phyloP scores from a whole-genome alignment of 1,140 invertebrate genomes.

The Magallana gigas region DNA sequence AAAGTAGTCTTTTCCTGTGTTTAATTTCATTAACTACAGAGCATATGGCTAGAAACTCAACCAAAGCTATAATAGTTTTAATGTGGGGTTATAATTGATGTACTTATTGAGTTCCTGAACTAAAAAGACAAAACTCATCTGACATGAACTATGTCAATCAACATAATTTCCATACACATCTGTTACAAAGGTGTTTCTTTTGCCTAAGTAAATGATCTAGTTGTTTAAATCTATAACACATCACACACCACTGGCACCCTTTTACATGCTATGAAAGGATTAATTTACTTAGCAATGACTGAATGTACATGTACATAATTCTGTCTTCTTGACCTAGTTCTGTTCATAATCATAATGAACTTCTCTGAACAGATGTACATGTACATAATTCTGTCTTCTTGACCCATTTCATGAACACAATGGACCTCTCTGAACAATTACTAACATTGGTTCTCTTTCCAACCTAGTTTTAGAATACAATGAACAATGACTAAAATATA shows the following conservation, averaged over 20 bases:
- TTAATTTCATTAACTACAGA: background rate
- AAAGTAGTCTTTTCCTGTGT: background rate
- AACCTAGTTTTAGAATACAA: background rate
- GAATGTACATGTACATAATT: background rate
- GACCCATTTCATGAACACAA: background rate
- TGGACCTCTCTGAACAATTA: background rate
- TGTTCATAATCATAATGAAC: too few species aligned
- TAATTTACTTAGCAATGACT: background rate
- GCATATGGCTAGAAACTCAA: too few species aligned
- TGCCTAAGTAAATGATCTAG: background rate
- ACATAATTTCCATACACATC: too few species aligned
- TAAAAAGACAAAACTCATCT: too few species aligned
- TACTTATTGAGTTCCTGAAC: too few species aligned
- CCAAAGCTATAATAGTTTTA: too few species aligned
- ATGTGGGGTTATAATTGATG: too few species aligned
- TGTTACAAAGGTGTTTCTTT: background rate
- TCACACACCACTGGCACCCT: background rate
- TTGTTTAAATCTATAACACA: background rate
- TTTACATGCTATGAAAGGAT: background rate
- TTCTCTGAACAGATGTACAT: background rate
- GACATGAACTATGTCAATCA: too few species aligned
- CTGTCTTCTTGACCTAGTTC: background rate
- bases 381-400: conserved; percentile 3
- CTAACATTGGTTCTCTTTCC: too few species aligned
- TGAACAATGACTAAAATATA: conserved; percentile 5